Conservation (phyloP, 2,113 vertebrate genomes). For the Hypomesus transpacificus region DNA sequence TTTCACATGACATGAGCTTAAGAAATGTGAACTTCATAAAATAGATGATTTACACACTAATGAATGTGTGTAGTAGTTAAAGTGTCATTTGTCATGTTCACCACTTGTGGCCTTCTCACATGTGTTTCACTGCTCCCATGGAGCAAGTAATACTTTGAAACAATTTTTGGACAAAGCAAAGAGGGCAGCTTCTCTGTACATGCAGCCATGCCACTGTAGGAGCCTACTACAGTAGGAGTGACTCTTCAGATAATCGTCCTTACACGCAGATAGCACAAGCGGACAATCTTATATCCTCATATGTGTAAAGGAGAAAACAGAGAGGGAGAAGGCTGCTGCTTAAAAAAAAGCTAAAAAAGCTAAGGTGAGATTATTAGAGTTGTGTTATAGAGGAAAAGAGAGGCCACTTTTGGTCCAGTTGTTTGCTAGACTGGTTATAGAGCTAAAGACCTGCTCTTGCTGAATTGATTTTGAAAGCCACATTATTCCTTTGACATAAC, state of each 20-base stretch:
- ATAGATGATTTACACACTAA: constrained; percentile 24
- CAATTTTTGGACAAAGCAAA: too few relatives aligned
- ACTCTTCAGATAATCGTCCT: too few relatives aligned
- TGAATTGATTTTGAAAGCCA: not conserved
- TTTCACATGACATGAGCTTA: constrained; percentile 44
- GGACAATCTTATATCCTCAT: too few relatives aligned
- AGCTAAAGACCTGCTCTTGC: constrained; percentile 21
- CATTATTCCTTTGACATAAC: constrained; percentile 54
- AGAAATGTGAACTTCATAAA: constrained; percentile 10
- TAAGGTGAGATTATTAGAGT: too few relatives aligned
- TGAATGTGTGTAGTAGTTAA: constrained; percentile 20
- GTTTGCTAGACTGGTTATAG: not conserved
- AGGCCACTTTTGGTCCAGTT: not conserved
- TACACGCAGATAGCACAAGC: too few relatives aligned
- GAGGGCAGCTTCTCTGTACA: too few relatives aligned
- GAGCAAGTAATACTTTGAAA: not conserved
- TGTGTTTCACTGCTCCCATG: constrained; percentile 21
- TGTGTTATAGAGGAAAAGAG: too few relatives aligned
- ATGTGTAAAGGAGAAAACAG: not conserved
- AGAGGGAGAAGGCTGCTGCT: constrained; percentile 6
- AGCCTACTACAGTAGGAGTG: too few relatives aligned
- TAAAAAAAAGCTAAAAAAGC: not conserved
- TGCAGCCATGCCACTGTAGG: too few relatives aligned
- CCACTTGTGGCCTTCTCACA: constrained; percentile 16
- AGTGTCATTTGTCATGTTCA: constrained; percentile 23